These are phyloP conservation scores for Drosophila nebulosa DNA, from an alignment of 1,140 invertebrate genomes.

Conservation along the genomic window DNA sequence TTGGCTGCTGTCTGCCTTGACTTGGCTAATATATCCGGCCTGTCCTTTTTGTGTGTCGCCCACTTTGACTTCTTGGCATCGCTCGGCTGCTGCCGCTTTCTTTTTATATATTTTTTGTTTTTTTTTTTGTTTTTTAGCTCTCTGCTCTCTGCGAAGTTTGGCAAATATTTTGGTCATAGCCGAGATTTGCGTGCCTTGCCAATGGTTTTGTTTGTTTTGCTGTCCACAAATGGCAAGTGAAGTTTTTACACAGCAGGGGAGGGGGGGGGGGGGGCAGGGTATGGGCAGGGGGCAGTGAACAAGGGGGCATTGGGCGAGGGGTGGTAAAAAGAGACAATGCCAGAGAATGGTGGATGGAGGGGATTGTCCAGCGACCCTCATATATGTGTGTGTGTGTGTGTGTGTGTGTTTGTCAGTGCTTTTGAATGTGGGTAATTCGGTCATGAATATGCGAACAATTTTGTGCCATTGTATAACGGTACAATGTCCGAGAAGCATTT, in stretches of 20 bases:
- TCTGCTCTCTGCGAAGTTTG: conserved; percentile 49
- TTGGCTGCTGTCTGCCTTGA: conserved; percentile 12
- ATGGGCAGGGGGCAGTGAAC: too few relatives aligned
- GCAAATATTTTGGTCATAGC: conserved; percentile 76
- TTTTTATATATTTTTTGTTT: background rate
- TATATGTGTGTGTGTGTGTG: background rate
- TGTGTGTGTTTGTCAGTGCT: conserved; percentile 16
- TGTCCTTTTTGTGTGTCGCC: conserved; percentile 20
- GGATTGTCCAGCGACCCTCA: background rate
- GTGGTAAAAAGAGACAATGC: background rate
- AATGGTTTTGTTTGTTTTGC: conserved; percentile 75
- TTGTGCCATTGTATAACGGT: conserved; percentile 44
- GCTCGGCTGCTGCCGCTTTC: conserved; percentile 25
- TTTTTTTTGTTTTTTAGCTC: conserved; percentile 28
- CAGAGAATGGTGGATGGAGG: background rate
- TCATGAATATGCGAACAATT: conserved; percentile 77
- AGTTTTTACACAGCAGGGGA: background rate
- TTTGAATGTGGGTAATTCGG: conserved; percentile 73
- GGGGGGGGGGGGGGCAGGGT: background rate
- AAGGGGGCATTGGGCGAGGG: too few relatives aligned
- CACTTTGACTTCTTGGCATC: conserved; percentile 69
- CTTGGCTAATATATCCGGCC: conserved; percentile 51
- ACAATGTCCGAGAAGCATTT: conserved; percentile 60
- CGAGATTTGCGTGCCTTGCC: conserved; percentile 73
- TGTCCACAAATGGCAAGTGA: conserved; percentile 61